Evolutionary conservation across 2,113 vertebrate genomes (phyloP).

Genomic region (Panthera tigris): DNA sequence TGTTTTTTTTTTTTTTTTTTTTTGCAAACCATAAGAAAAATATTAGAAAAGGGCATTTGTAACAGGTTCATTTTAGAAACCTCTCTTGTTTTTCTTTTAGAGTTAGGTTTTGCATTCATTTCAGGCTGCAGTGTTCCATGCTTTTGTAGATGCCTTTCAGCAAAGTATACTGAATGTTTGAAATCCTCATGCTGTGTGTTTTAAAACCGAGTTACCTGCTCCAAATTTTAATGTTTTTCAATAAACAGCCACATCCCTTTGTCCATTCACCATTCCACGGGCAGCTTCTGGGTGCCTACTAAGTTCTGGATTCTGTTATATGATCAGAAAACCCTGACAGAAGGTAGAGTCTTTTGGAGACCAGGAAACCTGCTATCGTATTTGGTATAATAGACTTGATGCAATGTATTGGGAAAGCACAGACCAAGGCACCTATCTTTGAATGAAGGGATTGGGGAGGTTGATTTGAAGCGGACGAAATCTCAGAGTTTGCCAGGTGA

Average conservation of each 20-base stretch:
- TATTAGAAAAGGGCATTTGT: neutral
- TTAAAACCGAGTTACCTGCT: neutral
- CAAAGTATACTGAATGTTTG: neutral
- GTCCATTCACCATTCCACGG: neutral
- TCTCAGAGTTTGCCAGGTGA: neutral
- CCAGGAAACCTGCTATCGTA: neutral
- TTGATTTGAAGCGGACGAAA: neutral
- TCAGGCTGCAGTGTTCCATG: neutral
- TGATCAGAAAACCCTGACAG: neutral
- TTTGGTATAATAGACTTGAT: neutral
- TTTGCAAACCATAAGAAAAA: neutral
- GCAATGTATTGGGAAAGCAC: accelerated
- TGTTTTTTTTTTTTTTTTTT: neutral
- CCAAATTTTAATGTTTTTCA: constrained; percentile 15
- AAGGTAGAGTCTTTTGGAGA: neutral
- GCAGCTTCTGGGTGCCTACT: neutral
- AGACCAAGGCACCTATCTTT: neutral
- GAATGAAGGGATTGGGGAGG: neutral
- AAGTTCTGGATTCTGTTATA: neutral
- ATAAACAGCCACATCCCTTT: neutral
- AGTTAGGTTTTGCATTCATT: constrained; percentile 16
- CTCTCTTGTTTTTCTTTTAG: neutral
- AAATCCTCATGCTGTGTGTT: neutral
- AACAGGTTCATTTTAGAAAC: constrained; percentile 2
- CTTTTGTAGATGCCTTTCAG: constrained; percentile 24